Percentiles rank a stretch among this genome's conserved stretches.
Conservation (phyloP, 2,888 invertebrate genomes). For the Drosophila atripex region DNA sequence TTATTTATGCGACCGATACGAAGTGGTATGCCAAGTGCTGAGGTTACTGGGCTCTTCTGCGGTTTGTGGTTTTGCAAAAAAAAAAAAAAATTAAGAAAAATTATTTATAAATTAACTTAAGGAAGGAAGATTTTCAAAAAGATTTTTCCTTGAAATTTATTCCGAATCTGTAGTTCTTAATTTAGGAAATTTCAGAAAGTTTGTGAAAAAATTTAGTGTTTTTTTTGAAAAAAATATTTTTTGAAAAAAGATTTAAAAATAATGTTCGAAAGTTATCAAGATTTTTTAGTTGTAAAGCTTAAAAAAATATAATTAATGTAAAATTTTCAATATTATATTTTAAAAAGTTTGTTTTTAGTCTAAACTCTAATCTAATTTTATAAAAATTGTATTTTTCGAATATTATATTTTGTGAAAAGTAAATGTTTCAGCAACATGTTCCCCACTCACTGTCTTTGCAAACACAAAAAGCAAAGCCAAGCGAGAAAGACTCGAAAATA, state of each 20-base stretch:
- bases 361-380: no score
- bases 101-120: background rate
- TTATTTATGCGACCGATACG: constrained; percentile 3
- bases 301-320: no score
- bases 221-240: no score
- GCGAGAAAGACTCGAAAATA: background rate
- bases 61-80: background rate
- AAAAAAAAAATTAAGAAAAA: background rate
- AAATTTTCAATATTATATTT: no score
- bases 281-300: no score
- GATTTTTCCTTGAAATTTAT: background rate
- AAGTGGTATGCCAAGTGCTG: background rate
- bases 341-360: no score
- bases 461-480: background rate
- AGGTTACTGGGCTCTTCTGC: background rate
- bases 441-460: background rate
- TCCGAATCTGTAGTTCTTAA: background rate
- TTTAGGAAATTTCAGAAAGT: background rate
- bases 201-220: no score
- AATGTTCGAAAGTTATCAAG: no score
- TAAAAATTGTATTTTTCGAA: background rate
- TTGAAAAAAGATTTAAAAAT: no score
- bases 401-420: background rate
- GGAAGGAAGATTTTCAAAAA: background rate
- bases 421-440: constrained; percentile 2